Evolutionary conservation across 2,888 invertebrate species (phyloP).

Genomic region (Glyphotaelius pellucidus): DNA sequence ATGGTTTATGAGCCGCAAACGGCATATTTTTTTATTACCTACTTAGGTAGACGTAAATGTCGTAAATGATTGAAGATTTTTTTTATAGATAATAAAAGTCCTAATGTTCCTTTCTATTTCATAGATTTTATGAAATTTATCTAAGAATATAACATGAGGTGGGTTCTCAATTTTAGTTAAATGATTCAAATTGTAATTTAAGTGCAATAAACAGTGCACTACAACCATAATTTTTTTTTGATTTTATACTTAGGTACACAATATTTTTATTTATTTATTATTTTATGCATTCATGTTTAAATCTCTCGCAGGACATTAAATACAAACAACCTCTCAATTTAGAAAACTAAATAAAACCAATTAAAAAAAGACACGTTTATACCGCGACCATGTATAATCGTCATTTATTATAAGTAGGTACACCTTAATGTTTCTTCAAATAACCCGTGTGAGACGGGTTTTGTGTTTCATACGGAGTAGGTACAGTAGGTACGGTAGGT

Average conservation of each 20-base stretch:
- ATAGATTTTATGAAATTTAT: no score
- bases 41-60: background rate
- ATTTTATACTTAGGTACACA: no score
- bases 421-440: constrained; percentile 49
- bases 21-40: background rate
- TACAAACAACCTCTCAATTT: background rate
- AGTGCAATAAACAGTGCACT: no score
- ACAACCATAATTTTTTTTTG: no score
- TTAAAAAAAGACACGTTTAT: background rate
- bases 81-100: background rate
- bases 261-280: background rate
- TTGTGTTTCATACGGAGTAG: constrained; percentile 54
- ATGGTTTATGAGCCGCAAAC: background rate
- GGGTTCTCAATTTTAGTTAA: no score
- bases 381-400: constrained; percentile 35
- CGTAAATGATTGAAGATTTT: background rate
- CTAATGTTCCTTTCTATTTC: background rate
- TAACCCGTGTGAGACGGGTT: constrained; percentile 58
- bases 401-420: constrained; percentile 21
- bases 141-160: no score
- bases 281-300: background rate
- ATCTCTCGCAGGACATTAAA: background rate
- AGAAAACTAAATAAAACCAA: background rate
- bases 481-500: constrained; percentile 42
- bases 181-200: no score